Base-by-base conservation (phyloP, 2,888 invertebrate genomes). In the Eupithecia tripunctaria region DNA sequence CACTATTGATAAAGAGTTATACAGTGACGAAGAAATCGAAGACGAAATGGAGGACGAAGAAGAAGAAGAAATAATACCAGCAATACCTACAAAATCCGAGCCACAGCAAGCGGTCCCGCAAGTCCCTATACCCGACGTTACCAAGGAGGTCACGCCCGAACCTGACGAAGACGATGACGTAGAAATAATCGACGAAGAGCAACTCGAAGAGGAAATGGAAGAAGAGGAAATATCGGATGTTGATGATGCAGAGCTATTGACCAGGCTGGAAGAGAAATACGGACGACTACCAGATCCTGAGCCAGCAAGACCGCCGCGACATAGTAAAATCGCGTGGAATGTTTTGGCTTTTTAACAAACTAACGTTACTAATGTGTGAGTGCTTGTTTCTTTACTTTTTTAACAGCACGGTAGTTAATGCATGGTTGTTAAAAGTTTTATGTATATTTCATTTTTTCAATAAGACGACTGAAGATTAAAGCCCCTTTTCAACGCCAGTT, bases 231-330 rank as follows among this genome's bases (percentile, higher is more conserved):
- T 95, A 79, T 96, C 95, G 0, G 96, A 96, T 80, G 95, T 96
- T 1, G 97, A 97, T 83, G 97, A 97, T 84, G 95, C 95, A 8
- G 97, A 97, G 77, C 90, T 97, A 65, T 92, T 97, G 81, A 96
- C 93, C 82, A 95, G 97, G 78, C 89, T 97, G 72, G 97, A 97
- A 85, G 96, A 96, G 36, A 97, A 96, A 94, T 97, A 97, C 86
- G 97, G 97, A 68, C 96, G 96, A 78, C 88, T 97, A 70, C 96
- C 96, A 15, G 95, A 95, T 77, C 87, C 95, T 3, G 90, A 94
- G 80, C 95, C 85, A 85, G 93, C 93, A 6, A 36, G 64, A 25
- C 64, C 64, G 64, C 64, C 82, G 86, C 85, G 89, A 38, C 47
- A 80, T 89, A 95, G 87, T 96, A 95, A 94, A 88, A 68, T 70